A percentile compares a stretch with the other conserved stretches of the same genome.
phyloP scores from a whole-genome alignment of 2,797 vertebrate genomes.

The Epinephelus coioides region DNA sequence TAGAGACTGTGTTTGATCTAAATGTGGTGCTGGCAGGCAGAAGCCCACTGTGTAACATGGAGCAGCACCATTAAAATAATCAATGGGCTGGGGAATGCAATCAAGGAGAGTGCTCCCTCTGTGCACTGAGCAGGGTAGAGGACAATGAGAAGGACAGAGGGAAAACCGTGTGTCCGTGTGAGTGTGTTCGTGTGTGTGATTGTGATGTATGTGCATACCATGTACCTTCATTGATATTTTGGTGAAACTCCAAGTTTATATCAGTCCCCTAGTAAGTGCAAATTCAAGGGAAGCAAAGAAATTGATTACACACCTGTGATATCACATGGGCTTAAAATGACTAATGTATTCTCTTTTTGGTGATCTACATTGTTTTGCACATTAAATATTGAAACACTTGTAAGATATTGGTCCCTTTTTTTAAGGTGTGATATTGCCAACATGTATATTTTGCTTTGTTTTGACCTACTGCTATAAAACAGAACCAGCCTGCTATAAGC shows the following conservation, averaged over 20 bases:
- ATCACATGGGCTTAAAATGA: background rate
- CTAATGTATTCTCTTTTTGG: background rate
- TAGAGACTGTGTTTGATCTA: slow-evolving; percentile 63
- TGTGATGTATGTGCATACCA: slow-evolving; percentile 27
- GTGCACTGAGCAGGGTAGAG: slow-evolving; percentile 40
- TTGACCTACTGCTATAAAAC: slow-evolving; percentile 19
- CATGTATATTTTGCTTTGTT: slow-evolving; percentile 48
- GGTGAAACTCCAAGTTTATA: background rate
- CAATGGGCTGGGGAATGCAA: slow-evolving; percentile 80
- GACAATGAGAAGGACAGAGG: slow-evolving; percentile 32
- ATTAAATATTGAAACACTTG: slow-evolving; percentile 20
- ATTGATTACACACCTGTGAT: slow-evolving; percentile 4
- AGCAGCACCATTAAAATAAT: slow-evolving; percentile 80
- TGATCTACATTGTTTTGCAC: background rate
- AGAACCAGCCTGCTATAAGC: background rate
- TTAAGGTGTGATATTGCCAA: slow-evolving; percentile 32
- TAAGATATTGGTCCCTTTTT: slow-evolving; percentile 36
- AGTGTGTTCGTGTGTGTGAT: slow-evolving; percentile 22
- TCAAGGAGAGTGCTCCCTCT: slow-evolving; percentile 82
- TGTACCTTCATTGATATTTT: slow-evolving; percentile 15
- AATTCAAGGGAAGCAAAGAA: slow-evolving; percentile 14
- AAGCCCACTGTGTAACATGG: slow-evolving; percentile 44
- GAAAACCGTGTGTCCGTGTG: slow-evolving; percentile 13
- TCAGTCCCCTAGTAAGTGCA: background rate
- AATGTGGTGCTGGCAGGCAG: slow-evolving; percentile 37